These are phyloP conservation scores for Chrysogorgia sp. DNA, from an alignment of 92 coral and sea anemone genomes.

Conservation along the genomic window DNA sequence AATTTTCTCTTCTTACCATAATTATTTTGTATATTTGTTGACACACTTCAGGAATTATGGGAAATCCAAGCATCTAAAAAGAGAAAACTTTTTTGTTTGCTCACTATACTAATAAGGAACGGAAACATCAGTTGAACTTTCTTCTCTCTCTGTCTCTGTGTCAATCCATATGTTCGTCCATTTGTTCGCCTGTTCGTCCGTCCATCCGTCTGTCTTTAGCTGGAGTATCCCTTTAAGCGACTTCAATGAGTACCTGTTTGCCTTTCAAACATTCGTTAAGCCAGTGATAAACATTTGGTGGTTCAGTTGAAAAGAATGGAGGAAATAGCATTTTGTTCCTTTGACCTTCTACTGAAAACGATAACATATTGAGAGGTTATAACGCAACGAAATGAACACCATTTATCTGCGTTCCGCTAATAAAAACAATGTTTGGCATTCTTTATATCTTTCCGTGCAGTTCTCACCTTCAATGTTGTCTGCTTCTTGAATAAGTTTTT, in stretches of 20 bases:
- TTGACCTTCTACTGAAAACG: neutral
- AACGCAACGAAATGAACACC: neutral
- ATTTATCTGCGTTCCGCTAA: no score
- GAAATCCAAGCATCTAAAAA: conserved; percentile 16
- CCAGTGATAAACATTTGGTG: conserved; percentile 74
- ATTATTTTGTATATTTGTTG: conserved; percentile 21
- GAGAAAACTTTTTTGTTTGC: neutral
- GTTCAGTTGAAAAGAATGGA: conserved; percentile 53
- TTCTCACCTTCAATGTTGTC: conserved; percentile 39
- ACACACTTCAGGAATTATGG: conserved; percentile 18
- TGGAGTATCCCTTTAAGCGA: no score
- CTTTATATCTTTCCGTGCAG: no score
- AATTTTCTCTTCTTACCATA: neutral
- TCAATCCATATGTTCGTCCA: no score
- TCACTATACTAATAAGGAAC: neutral
- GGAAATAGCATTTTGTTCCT: conserved; percentile 32
- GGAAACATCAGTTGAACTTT: no score
- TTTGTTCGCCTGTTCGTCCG: no score
- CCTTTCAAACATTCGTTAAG: conserved; percentile 61
- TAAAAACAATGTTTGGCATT: no score
- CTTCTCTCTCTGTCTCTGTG: no score
- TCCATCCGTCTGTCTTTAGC: no score
- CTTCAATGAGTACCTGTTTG: conserved; percentile 50
- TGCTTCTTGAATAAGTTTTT: neutral
- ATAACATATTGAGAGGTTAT: no score